These are phyloP conservation scores for Pterocles orientalis DNA, from an alignment of 2,113 vertebrate genomes.

Conservation along the genomic window DNA sequence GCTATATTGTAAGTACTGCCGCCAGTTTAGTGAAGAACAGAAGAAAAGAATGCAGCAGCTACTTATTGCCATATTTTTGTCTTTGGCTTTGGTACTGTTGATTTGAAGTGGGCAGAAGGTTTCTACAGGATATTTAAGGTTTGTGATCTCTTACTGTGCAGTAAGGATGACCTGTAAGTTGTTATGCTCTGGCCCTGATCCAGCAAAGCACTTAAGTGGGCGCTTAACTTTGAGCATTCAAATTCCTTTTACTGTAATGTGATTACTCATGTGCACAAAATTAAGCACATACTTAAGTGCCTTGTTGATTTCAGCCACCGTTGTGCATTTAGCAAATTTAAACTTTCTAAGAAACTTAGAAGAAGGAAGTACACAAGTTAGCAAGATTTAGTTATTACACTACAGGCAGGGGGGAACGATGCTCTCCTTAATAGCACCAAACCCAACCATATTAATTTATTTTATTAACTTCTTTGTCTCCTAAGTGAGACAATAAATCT, in stretches of 20 bases:
- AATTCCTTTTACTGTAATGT: conserved; percentile 26
- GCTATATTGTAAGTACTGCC: conserved; percentile 28
- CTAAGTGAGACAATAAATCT: neutral
- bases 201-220: conserved; percentile 59
- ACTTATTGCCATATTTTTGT: neutral
- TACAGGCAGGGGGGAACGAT: neutral
- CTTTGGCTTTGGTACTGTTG: neutral
- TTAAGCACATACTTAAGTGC: conserved; percentile 51
- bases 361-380: conserved; percentile 17
- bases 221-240: conserved; percentile 43
- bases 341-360: neutral
- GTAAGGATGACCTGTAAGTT: neutral
- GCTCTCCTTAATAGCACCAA: neutral
- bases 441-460: neutral
- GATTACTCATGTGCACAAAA: conserved; percentile 40
- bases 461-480: neutral
- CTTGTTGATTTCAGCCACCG: conserved; percentile 24
- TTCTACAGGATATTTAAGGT: conserved; percentile 1
- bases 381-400: neutral
- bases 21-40: conserved; percentile 41
- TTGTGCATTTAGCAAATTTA: conserved; percentile 2
- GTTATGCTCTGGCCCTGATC: conserved; percentile 25
- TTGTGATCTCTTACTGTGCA: neutral
- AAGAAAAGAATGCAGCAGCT: conserved; percentile 31
- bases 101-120: neutral